Evolutionary conservation across 1,140 invertebrate genomes (phyloP).

Genomic region (Psilanteris sp.): DNA sequence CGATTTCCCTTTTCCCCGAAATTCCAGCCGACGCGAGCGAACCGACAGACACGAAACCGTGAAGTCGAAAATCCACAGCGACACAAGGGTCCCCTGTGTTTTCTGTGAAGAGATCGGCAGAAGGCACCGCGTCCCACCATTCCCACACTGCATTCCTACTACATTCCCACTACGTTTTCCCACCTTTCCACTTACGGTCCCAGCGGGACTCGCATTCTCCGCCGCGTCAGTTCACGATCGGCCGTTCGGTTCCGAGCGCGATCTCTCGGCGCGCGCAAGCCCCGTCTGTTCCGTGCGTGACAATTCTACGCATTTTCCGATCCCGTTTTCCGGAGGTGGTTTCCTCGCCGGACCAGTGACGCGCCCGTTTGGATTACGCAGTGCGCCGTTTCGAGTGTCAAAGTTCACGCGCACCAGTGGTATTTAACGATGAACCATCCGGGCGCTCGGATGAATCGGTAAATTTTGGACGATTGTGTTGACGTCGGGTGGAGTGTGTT

Average conservation of each 20-base stretch:
- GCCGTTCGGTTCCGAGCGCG: slow-evolving; percentile 1
- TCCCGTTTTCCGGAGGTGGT: no score
- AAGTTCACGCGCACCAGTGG: no score
- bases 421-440: no score
- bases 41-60: slow-evolving; percentile 23
- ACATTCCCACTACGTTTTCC: slow-evolving; percentile 24
- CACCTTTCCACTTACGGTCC: slow-evolving; percentile 39
- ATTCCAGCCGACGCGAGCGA: slow-evolving; percentile 25
- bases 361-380: no score
- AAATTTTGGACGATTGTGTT: no score
- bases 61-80: slow-evolving; percentile 22
- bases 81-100: slow-evolving; percentile 33
- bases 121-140: slow-evolving; percentile 43
- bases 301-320: no score
- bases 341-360: no score
- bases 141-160: slow-evolving; percentile 37
- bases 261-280: no score
- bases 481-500: no score
- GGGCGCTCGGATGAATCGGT: no score
- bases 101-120: slow-evolving; percentile 48
- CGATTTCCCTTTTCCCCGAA: slow-evolving; percentile 37
- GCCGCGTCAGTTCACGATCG: slow-evolving; percentile 40
- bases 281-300: no score
- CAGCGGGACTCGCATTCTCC: slow-evolving; percentile 51
- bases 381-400: no score